phyloP scores from a whole-genome alignment of 2,113 vertebrate species.

The Odontesthes bonariensis region DNA sequence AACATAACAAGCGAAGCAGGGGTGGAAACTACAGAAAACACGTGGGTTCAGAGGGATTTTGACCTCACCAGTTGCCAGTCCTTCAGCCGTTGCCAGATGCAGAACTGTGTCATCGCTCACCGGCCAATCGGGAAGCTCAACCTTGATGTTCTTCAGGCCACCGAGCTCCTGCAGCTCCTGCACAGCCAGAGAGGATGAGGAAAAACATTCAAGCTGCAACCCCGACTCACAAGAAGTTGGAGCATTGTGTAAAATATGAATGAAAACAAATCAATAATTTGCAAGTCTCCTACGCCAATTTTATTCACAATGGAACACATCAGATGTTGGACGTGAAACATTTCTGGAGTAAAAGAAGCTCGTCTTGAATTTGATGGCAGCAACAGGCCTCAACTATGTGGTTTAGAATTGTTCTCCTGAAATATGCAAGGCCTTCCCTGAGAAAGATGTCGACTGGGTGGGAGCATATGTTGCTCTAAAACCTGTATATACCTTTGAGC shows the following conservation, averaged over 20 bases:
- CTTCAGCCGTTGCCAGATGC: conserved; percentile 87
- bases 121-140: conserved; percentile 85
- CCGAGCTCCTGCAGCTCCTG: conserved; percentile 84
- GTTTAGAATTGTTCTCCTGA: too few species aligned
- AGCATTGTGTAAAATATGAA: not conserved
- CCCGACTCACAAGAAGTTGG: not conserved
- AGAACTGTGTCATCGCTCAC: conserved; percentile 88
- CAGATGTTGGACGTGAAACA: too few species aligned
- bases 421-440: too few species aligned
- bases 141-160: conserved; percentile 80
- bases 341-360: too few species aligned
- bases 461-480: too few species aligned
- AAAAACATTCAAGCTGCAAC: not conserved
- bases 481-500: too few species aligned
- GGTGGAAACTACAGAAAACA: not conserved
- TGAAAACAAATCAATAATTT: not conserved
- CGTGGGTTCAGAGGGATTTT: not conserved
- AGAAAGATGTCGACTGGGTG: too few species aligned
- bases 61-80: conserved; percentile 83
- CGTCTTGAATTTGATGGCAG: too few species aligned
- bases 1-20: not conserved
- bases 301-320: too few species aligned
- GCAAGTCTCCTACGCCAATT: too few species aligned
- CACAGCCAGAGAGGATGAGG: not conserved
- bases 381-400: too few species aligned